Conservation (phyloP, 2,113 vertebrate genomes). For the Fregetta grallaria region DNA sequence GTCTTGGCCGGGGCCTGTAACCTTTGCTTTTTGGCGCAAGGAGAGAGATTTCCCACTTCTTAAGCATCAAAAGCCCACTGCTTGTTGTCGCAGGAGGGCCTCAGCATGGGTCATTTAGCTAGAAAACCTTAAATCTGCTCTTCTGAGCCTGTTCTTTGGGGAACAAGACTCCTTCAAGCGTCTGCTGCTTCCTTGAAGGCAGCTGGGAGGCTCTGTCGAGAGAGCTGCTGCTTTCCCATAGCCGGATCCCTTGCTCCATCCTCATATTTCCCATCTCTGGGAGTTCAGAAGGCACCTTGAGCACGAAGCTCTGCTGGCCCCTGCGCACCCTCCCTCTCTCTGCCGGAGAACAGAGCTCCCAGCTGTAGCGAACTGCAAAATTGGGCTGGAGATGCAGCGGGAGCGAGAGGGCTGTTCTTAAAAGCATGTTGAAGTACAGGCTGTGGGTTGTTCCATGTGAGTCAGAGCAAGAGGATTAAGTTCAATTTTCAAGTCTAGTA, state of each 20-base stretch:
- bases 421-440: background rate
- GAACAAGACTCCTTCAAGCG: background rate
- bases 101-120: background rate
- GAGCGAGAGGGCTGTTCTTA: background rate
- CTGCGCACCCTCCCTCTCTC: background rate
- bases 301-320: background rate
- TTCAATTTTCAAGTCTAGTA: background rate
- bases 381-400: background rate
- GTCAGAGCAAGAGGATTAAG: background rate
- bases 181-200: background rate
- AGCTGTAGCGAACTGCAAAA: background rate
- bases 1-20: background rate
- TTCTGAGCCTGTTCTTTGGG: background rate
- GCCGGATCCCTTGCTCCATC: background rate
- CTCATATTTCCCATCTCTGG: background rate
- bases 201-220: background rate
- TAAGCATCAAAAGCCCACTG: background rate
- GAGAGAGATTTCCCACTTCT: background rate
- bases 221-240: background rate
- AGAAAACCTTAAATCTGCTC: background rate
- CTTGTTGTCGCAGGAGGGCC: background rate
- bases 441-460: background rate
- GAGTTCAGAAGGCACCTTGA: background rate
- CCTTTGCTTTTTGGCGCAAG: slow-evolving; percentile 2
- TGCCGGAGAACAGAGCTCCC: background rate